Evolutionary conservation across 2,797 vertebrate genomes (phyloP), one percentile per base, ranked within the genome.

Genomic region (Hyperoplus lanceolatus): DNA sequence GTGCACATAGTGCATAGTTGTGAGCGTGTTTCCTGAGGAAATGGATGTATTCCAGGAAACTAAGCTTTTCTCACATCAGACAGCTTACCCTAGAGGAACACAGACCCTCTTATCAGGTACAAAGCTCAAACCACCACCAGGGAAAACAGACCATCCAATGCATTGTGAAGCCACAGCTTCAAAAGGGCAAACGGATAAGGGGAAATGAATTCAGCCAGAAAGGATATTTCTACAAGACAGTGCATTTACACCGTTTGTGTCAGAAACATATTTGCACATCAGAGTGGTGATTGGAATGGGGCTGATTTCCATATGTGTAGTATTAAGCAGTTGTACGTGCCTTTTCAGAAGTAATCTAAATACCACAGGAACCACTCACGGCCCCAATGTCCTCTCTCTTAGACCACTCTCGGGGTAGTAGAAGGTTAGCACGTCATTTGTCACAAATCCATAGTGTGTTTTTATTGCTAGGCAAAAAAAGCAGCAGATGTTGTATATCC

Each of bases 41-140:
- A 84, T 81, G 58, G 79, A 85, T 70, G 72, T 69, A 81, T 89
- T 86, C 81, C 61, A 57, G 80, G 61, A 75, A 64, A 68, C 49
- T 72, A 80, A 87, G 87, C 86, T 85, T 88, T 88, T 85, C 83
- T 83, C 86, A 88, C 86, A 84, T 89, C 86, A 88, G 80, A 79
- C 86, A 80, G 83, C 82, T 89, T 88, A 80, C 85, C 84, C 88
- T 82, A 64, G 81, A 87, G 86, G 77, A 92, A 83, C 59, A 71
- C 80, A 79, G 75, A 68, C 63, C 82, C 79, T 90, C 87, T 90
- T 91, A 90, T 93, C 91, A 87, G 86, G 84, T 84, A 77, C 79
- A 84, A 76, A 90, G 75, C 80, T 81, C 48, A 84, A 89, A 71
- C 77, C 78, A 81, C 85, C 91, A 76, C 82, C 73, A 79, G 87